These are phyloP conservation scores for Fregata magnificens DNA, from an alignment of 2,113 vertebrate species.

Conservation along the genomic window DNA sequence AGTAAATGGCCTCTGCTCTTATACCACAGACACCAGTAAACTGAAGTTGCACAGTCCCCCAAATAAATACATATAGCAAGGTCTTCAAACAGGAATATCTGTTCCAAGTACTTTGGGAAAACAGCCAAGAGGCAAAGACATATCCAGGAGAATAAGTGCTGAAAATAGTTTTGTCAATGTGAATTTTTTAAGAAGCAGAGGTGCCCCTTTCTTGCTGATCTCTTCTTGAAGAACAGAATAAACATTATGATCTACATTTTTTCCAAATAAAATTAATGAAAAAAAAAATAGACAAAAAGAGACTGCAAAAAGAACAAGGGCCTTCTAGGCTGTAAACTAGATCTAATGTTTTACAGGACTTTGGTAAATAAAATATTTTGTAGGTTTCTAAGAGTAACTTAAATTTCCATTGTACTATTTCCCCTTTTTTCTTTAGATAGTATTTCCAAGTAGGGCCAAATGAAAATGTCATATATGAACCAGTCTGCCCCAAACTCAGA, in stretches of 20 bases:
- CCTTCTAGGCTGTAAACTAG: neutral
- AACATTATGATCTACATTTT: neutral
- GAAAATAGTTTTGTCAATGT: neutral
- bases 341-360: neutral
- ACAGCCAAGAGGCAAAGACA: neutral
- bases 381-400: neutral
- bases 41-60: neutral
- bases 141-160: neutral
- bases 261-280: neutral
- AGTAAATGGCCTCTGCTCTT: neutral
- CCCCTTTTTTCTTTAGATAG: rapidly evolving
- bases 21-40: rapidly evolving
- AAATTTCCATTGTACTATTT: neutral
- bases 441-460: neutral
- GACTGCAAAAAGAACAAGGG: neutral
- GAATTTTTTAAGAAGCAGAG: neutral
- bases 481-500: neutral
- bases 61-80: neutral
- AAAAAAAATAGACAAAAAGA: neutral
- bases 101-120: neutral
- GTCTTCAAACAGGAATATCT: neutral
- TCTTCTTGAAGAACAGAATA: neutral
- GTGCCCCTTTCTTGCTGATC: neutral
- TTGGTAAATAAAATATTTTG: neutral
- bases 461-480: neutral